phyloP scores from a whole-genome alignment of 2,113 vertebrate genomes.

The Tetrax tetrax region DNA sequence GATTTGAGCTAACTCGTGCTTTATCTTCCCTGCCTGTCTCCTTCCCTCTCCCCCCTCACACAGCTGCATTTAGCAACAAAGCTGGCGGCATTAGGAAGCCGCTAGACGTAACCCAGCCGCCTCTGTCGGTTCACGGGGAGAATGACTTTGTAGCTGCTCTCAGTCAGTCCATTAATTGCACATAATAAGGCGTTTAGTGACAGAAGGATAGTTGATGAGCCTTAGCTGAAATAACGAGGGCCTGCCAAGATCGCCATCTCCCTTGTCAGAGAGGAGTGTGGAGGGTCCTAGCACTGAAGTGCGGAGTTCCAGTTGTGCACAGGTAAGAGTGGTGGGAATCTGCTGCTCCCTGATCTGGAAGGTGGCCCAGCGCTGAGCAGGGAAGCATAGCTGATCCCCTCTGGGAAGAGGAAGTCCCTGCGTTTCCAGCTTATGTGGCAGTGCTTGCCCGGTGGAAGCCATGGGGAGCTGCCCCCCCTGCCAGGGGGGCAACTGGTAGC shows the following conservation, averaged over 20 bases:
- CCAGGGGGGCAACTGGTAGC: background rate
- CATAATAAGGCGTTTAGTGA: slow-evolving; percentile 73
- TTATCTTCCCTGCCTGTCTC: background rate
- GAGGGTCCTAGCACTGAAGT: background rate
- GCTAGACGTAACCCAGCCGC: slow-evolving; percentile 57
- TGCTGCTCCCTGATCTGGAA: background rate
- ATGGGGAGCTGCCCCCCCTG: background rate
- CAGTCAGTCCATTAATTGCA: slow-evolving; percentile 69
- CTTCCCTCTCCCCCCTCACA: background rate
- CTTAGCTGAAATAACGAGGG: slow-evolving; percentile 67
- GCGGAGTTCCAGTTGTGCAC: accelerated
- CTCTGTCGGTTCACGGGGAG: slow-evolving; percentile 10
- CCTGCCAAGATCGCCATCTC: slow-evolving; percentile 36
- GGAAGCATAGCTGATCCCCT: background rate
- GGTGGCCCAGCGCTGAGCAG: background rate
- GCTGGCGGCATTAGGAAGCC: slow-evolving; percentile 36
- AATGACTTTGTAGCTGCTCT: slow-evolving; percentile 51
- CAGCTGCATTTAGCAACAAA: slow-evolving; percentile 50
- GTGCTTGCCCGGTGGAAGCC: background rate
- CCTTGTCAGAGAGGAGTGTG: background rate
- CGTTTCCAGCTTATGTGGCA: background rate
- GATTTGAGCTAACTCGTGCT: background rate
- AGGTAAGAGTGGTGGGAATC: background rate
- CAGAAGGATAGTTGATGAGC: slow-evolving; percentile 70
- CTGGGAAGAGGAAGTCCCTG: background rate